A percentile compares a stretch with the other conserved stretches of the same genome.
Conservation (phyloP, 2,797 vertebrate species). For the Galaxias olidus region DNA sequence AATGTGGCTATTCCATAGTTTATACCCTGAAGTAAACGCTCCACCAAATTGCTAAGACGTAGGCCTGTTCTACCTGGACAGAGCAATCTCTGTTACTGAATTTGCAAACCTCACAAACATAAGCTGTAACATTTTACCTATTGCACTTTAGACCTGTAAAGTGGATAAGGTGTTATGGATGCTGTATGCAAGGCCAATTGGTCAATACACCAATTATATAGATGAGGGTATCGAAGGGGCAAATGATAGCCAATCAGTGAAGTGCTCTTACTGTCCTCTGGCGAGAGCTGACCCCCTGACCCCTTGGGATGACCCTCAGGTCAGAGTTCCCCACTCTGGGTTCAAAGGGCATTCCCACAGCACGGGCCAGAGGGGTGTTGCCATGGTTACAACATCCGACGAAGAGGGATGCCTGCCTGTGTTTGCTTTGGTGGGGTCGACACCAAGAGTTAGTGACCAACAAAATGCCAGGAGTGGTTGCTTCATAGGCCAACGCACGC, state of each 20-base stretch:
- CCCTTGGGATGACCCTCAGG: slow-evolving; percentile 57
- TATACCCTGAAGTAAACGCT: no score
- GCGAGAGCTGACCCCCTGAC: slow-evolving; percentile 67
- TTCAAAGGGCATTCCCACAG: slow-evolving; percentile 62
- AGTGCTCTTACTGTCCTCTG: slow-evolving; percentile 72
- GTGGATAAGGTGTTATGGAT: slow-evolving; percentile 17
- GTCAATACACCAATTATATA: slow-evolving; percentile 55
- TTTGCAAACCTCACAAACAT: no score
- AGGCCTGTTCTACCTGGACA: no score
- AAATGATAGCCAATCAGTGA: slow-evolving; percentile 75
- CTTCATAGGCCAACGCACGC: no score
- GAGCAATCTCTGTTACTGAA: no score
- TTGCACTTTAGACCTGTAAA: no score
- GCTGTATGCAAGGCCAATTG: slow-evolving; percentile 18
- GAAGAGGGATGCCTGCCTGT: slow-evolving; percentile 16
- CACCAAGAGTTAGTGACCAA: no score
- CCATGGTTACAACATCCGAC: slow-evolving; percentile 60
- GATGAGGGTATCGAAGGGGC: slow-evolving; percentile 46
- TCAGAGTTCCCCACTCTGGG: slow-evolving; percentile 65
- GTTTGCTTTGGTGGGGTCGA: background rate
- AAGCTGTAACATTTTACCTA: no score
- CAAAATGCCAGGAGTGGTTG: no score
- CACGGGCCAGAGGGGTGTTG: slow-evolving; percentile 57
- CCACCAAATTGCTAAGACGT: no score
- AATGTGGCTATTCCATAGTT: no score